Evolutionary conservation across 2,888 invertebrate species (phyloP), one percentile per base, ranked within the genome.

Genomic region (Plebejus argus): DNA sequence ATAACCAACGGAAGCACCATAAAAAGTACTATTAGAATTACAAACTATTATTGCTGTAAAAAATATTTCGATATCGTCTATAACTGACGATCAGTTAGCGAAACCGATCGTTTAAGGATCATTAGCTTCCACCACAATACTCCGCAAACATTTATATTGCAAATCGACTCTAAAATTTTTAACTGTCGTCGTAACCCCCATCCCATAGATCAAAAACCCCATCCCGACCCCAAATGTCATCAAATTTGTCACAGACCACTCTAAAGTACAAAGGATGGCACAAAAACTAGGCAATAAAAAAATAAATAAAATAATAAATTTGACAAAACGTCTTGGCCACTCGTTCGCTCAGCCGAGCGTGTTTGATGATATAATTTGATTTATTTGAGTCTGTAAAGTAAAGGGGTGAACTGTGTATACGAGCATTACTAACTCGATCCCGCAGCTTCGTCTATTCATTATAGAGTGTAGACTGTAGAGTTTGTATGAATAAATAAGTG

Each of bases 281-380:
- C 90, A 91, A 89, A 90, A 87, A 86, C 86, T 85, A 85, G 86
- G 87, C 88, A 91, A 93, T 92, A 92, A 93, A 93, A 91, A 91
- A 90, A 88, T 85, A 91, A 93, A 94, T 93, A 91, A 92, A 93
- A 93, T 93, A 93, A 93, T 93, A 93, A 93, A 92, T 91, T 93
- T 93, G 91, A 94, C 94, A 94, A 94, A 94, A 94, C 93, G 94
- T 94, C 94, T 94, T 94, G 90, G 91, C 91, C 93, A 91, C 93
- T 94, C 90, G 88, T 86, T 87, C 85, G 90, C 83, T 88, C 88
- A 82, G 82, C 84, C 87, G 85, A 91, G 92, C 94, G 92, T 89
- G 87, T 86, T 89, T 85, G 88, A 93, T 92, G 85, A 89, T 91
- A 90, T 92, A 92, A 92, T 93, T 92, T 94, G 94, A 94, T 94